phyloP scores from a whole-genome alignment of 2,113 vertebrate genomes.

The Bombycilla garrulus region DNA sequence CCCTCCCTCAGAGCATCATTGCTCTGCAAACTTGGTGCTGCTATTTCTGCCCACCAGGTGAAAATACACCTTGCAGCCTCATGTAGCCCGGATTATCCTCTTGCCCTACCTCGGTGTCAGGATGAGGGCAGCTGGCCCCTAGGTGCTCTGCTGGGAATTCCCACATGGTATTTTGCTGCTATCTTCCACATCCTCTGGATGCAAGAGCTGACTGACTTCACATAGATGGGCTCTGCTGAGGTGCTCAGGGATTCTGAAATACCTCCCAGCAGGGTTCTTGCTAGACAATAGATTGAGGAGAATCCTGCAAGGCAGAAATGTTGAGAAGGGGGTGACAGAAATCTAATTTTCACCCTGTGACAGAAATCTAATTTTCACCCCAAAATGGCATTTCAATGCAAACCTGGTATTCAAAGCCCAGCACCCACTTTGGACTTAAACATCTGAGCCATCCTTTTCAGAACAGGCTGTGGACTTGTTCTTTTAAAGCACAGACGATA shows the following conservation, averaged over 20 bases:
- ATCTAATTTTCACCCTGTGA: background rate
- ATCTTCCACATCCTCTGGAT: background rate
- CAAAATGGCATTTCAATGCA: background rate
- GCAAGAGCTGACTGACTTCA: background rate
- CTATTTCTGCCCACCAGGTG: background rate
- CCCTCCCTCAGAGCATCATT: background rate
- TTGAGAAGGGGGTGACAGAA: background rate
- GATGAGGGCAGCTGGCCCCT: background rate
- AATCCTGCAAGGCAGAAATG: background rate
- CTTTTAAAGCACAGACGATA: background rate
- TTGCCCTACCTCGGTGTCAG: background rate
- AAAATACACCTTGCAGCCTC: background rate
- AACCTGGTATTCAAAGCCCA: accelerated
- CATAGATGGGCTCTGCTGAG: background rate
- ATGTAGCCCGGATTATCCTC: background rate
- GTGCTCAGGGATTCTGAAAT: background rate
- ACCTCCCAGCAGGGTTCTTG: background rate
- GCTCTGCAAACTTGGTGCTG: background rate
- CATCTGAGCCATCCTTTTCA: background rate
- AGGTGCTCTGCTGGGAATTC: background rate
- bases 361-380: background rate
- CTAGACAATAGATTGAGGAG: background rate
- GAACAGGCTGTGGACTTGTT: background rate
- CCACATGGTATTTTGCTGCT: background rate
- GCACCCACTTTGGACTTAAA: background rate